Conservation (phyloP, 2,797 vertebrate genomes). For the Pseudochirops corinnae region DNA sequence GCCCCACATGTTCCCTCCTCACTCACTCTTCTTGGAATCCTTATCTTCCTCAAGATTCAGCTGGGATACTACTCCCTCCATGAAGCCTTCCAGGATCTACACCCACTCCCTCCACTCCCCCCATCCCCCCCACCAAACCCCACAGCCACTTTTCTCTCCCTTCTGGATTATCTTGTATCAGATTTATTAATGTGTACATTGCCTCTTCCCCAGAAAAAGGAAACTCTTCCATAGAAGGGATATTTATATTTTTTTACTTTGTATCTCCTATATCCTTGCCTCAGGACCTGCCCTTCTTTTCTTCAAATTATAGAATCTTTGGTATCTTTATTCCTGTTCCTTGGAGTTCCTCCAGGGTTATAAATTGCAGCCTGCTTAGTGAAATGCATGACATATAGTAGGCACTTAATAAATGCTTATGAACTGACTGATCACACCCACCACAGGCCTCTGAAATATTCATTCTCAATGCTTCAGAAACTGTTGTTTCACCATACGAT, state of each 20-base stretch:
- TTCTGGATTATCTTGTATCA: not conserved
- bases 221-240: not conserved
- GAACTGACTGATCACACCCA: not conserved
- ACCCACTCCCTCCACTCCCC: too few relatives aligned
- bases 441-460: not conserved
- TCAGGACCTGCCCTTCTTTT: not conserved
- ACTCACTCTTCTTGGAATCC: not conserved
- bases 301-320: not conserved
- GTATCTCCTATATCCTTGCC: not conserved
- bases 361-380: not conserved
- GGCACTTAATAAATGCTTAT: not conserved
- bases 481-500: not conserved
- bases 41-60: not conserved
- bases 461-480: not conserved
- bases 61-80: not conserved
- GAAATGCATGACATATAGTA: not conserved
- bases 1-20: not conserved
- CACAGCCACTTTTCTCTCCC: not conserved
- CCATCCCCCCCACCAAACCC: too few relatives aligned
- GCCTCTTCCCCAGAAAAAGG: not conserved
- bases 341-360: not conserved
- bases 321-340: not conserved
- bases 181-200: not conserved
- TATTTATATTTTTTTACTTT: not conserved
- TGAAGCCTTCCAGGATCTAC: not conserved